A percentile compares a stretch with the other conserved stretches of the same genome.
Evolutionary conservation across 2,888 invertebrate species (phyloP).

Genomic region (Hymenopus coronatus): DNA sequence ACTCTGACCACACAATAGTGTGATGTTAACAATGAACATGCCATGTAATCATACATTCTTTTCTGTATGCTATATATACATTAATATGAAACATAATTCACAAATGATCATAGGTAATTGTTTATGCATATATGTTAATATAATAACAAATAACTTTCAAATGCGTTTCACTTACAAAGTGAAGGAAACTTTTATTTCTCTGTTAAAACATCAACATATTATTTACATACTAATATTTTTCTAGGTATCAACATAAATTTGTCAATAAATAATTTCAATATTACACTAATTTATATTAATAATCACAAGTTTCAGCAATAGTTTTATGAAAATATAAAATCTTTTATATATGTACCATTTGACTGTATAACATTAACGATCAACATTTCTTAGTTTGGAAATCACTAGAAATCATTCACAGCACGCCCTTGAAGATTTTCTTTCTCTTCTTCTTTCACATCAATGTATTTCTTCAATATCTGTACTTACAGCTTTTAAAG

Average conservation of each 20-base stretch:
- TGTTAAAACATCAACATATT: constrained; percentile 15
- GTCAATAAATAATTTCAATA: constrained; percentile 28
- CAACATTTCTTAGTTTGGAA: not conserved
- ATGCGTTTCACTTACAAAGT: not conserved
- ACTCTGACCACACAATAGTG: no score
- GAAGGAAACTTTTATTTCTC: not conserved
- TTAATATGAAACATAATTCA: no score
- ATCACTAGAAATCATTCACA: not conserved
- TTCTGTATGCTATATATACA: no score
- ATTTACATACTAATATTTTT: constrained; percentile 11
- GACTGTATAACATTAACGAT: not conserved
- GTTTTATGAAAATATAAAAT: constrained; percentile 31
- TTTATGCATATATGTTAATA: not conserved
- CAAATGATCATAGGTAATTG: no score
- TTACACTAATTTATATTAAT: constrained; percentile 23
- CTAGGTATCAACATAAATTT: constrained; percentile 24
- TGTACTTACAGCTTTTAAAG: not conserved
- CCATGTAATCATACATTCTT: no score
- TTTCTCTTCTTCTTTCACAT: not conserved
- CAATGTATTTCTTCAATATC: not conserved
- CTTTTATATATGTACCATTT: constrained; percentile 15
- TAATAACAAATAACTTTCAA: not conserved
- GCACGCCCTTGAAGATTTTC: not conserved
- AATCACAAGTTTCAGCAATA: constrained; percentile 24
- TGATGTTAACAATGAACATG: no score